Percentiles rank a stretch among this genome's conserved stretches.
phyloP scores from a whole-genome alignment of 2,888 invertebrate genomes.

The Drosophila fulvimacula region DNA sequence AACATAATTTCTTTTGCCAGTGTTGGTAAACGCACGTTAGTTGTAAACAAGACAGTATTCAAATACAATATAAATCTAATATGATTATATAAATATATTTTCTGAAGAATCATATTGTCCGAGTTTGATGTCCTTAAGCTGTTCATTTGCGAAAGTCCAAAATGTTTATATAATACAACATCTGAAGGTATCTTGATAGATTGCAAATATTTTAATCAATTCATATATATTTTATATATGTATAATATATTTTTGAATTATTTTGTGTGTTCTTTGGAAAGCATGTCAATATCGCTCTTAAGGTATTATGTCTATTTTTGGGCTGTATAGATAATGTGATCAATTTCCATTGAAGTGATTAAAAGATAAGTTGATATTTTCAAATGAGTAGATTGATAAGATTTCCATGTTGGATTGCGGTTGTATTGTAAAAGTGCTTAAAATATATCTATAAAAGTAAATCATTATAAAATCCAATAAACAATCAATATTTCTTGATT shows the following conservation, averaged over 20 bases:
- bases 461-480: neutral
- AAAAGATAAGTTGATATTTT: neutral
- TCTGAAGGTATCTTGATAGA: slow-evolving; percentile 5
- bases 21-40: neutral
- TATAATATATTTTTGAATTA: neutral
- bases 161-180: too few species aligned
- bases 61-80: too few species aligned
- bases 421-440: neutral
- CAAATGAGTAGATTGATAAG: slow-evolving; percentile 1
- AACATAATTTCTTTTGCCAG: too few species aligned
- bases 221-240: neutral
- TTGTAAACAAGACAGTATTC: neutral
- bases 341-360: slow-evolving; percentile 2
- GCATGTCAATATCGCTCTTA: neutral
- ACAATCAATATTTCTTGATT: neutral
- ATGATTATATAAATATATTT: too few species aligned
- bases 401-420: neutral
- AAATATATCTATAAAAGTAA: neutral
- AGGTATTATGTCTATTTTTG: neutral
- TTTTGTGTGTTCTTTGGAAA: neutral
- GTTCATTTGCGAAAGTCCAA: neutral
- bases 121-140: too few species aligned
- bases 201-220: neutral
- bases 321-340: neutral
- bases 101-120: too few species aligned